Conservation (phyloP, 2,888 invertebrate species). For the Theretra japonica region DNA sequence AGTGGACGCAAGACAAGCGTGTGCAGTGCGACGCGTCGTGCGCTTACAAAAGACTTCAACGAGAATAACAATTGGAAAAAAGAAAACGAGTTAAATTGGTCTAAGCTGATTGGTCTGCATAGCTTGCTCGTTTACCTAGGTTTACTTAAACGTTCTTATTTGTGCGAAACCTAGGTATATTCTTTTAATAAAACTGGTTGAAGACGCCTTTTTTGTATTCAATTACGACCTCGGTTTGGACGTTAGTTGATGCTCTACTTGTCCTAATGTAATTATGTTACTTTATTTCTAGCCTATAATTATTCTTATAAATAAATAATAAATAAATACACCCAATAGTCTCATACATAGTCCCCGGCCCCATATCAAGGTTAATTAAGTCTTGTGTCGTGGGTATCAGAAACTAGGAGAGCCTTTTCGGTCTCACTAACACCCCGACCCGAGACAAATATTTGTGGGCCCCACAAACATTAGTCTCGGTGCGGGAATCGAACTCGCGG, state of each 20-base stretch:
- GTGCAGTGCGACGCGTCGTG: not conserved
- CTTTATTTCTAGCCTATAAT: no score
- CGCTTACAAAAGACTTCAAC: constrained; percentile 67
- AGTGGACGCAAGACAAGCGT: constrained; percentile 28
- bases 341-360: no score
- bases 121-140: not conserved
- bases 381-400: no score
- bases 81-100: constrained; percentile 6
- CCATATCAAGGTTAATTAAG: no score
- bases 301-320: no score
- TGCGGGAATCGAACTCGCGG: no score
- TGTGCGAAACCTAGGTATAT: not conserved
- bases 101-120: not conserved
- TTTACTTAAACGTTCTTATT: constrained; percentile 6
- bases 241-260: not conserved
- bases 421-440: no score
- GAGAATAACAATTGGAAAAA: constrained; percentile 42
- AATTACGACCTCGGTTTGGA: not conserved
- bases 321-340: no score
- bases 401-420: no score
- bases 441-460: no score
- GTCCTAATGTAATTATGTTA: no score
- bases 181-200: not conserved
- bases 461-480: no score
- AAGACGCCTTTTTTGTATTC: not conserved